Base-by-base conservation (phyloP, 2,797 vertebrate species). In the Diglossa cyanea region DNA sequence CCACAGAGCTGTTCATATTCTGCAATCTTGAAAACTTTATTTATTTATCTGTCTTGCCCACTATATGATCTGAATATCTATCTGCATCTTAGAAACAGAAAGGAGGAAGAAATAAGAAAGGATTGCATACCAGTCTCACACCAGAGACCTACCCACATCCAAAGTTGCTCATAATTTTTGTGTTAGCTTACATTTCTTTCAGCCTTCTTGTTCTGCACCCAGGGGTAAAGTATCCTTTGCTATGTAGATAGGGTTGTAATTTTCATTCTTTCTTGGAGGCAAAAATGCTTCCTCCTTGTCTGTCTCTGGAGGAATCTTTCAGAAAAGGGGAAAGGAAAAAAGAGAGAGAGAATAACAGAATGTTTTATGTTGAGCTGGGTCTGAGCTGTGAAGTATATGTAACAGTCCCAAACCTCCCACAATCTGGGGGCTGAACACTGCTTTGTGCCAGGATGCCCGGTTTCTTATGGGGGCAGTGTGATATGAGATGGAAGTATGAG, bases 211-310 rank as follows among this genome's bases (percentile, higher is more conserved):
- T 47, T 94, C 73, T 75, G 72, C 74, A 93, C 91, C 58, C 79
- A 83, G 87, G 90, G 68, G 94, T 82, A 79, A 96, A 97, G 90
- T 95, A 79, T 74, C 48, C 92, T 96, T 96, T 96, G 86, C 93
- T 95, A 93, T 96, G 96, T 94, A 95, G 95, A 94, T 96, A 68
- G 93, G 85, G 84, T 72, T 94, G 92, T 93, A 96, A 97, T 97
- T 97, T 97, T 95, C 94, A 92, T 96, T 96, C 80, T 96, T 96
- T 97, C 94, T 95, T 94, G 92, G 72, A 96, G 86, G 87, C 77
- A 86, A 86, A 89, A 92, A 81, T 90, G 90, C 77, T 96, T 95
- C 74, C 71, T 95, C 79, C 82, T 95, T 62, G 88, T 80, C 53
- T 94, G 3, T 93, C 91, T 91, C 93, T 89, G 62, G 68, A 97